A percentile compares a stretch with the other conserved stretches of the same genome.
Conservation (phyloP, 2,888 invertebrate genomes). For the Rambutsinella grinnellia region DNA sequence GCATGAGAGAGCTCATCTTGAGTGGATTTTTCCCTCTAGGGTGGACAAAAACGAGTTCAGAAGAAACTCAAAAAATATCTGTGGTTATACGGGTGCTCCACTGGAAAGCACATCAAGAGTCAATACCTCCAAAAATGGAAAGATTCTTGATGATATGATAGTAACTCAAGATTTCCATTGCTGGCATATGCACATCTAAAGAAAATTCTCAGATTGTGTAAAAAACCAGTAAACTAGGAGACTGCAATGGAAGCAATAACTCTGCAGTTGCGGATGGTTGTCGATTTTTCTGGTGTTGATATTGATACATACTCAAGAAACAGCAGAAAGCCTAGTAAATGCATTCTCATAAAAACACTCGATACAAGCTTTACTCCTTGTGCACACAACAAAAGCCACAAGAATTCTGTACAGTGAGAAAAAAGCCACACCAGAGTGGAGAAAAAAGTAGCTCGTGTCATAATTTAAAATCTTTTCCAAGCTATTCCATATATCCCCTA, state of each 20-base stretch:
- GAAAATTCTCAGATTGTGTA: too few species aligned
- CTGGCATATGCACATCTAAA: background rate
- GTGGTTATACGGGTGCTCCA: background rate
- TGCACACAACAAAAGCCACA: slow-evolving; percentile 47
- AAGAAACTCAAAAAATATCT: background rate
- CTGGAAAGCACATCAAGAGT: background rate
- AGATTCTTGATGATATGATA: slow-evolving; percentile 40
- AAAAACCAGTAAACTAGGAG: too few species aligned
- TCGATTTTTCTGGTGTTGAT: slow-evolving; percentile 6
- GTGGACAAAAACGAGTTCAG: background rate
- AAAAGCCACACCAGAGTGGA: background rate
- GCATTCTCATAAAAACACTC: slow-evolving; percentile 12
- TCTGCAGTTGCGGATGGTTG: slow-evolving; percentile 25
- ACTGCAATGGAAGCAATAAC: background rate
- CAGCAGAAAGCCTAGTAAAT: slow-evolving; percentile 24
- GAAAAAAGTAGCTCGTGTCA: slow-evolving; percentile 44
- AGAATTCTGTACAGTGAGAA: slow-evolving; percentile 24
- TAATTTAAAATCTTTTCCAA: slow-evolving; percentile 54
- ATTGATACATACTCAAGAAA: slow-evolving; percentile 24
- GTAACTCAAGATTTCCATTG: background rate
- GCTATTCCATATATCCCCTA: slow-evolving; percentile 3
- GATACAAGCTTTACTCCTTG: slow-evolving; percentile 10
- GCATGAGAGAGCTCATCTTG: background rate
- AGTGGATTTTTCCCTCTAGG: background rate
- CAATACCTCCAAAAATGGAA: slow-evolving; percentile 42